Evolutionary conservation across 2,113 vertebrate genomes (phyloP).

Genomic region (Engystomops pustulosus): DNA sequence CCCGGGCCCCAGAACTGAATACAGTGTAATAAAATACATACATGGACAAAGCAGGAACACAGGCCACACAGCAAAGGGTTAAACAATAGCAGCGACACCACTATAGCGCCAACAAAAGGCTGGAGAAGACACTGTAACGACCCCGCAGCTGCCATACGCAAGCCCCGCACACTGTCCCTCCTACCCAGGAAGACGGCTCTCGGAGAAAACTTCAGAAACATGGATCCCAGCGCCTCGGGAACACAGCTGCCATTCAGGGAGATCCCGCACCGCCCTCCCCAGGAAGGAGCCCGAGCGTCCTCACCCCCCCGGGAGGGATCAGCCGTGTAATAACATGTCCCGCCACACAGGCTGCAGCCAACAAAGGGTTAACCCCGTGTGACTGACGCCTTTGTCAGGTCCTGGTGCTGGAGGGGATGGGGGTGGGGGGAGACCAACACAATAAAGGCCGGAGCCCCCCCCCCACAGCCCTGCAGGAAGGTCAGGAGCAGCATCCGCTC

Average conservation of each 20-base stretch:
- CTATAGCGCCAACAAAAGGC: too few species aligned
- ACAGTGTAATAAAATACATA: too few species aligned
- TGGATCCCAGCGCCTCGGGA: conserved; percentile 45
- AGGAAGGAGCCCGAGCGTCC: conserved; percentile 48
- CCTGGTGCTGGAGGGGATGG: not conserved
- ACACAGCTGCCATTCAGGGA: conserved; percentile 34
- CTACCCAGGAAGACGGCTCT: conserved; percentile 48
- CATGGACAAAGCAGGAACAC: too few species aligned
- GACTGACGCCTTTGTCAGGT: conserved; percentile 20
- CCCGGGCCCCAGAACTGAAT: too few species aligned
- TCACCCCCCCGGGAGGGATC: conserved; percentile 7
- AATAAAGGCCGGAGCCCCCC: not conserved
- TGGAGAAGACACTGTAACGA: too few species aligned
- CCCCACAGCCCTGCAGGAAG: not conserved
- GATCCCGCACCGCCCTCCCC: conserved; percentile 50
- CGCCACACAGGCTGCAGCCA: not conserved
- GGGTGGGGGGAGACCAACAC: not conserved
- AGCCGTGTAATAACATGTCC: conserved; percentile 44
- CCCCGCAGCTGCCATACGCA: too few species aligned
- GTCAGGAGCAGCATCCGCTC: conserved; percentile 8
- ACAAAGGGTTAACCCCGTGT: not conserved
- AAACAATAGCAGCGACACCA: too few species aligned
- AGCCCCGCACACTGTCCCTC: not conserved
- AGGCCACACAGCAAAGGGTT: too few species aligned
- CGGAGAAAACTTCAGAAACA: conserved; percentile 57